Evolutionary conservation across 2,797 vertebrate species (phyloP).

Genomic region (Lepus townsendii): DNA sequence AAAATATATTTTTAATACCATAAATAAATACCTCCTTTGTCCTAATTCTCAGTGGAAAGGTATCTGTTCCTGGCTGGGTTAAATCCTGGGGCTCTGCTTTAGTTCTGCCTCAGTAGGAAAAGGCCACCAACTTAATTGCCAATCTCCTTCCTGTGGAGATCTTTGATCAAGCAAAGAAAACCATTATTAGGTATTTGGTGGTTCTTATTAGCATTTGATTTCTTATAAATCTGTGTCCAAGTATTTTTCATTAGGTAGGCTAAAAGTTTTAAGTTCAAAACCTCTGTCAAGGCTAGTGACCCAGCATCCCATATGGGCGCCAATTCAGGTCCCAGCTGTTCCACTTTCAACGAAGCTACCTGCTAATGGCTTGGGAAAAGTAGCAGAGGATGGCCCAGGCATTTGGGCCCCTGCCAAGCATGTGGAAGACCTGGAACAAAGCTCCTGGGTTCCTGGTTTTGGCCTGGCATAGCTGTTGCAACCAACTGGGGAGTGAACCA

Average conservation of each 20-base stretch:
- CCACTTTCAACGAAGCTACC: too few relatives aligned
- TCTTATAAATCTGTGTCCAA: constrained; percentile 70
- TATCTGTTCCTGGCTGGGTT: constrained; percentile 12
- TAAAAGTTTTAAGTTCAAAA: constrained; percentile 64
- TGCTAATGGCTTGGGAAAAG: too few relatives aligned
- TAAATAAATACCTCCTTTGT: constrained; percentile 80
- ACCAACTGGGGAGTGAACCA: too few relatives aligned
- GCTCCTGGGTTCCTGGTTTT: too few relatives aligned
- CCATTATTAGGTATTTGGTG: constrained; percentile 67
- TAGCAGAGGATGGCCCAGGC: too few relatives aligned
- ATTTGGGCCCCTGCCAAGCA: too few relatives aligned
- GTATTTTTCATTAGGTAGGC: constrained; percentile 65
- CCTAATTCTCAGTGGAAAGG: constrained; percentile 62
- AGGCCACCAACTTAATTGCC: constrained; percentile 69
- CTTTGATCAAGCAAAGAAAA: constrained; percentile 74
- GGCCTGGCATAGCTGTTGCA: too few relatives aligned
- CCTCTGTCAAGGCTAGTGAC: not conserved
- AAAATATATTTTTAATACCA: constrained; percentile 74
- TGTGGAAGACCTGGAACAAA: too few relatives aligned
- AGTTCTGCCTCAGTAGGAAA: constrained; percentile 67
- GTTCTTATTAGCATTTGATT: constrained; percentile 65
- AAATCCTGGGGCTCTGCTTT: constrained; percentile 70
- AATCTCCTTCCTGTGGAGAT: constrained; percentile 74
- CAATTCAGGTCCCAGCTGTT: too few relatives aligned
- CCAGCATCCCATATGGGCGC: too few relatives aligned